Percentiles rank a stretch among this genome's conserved stretches.
Evolutionary conservation across 2,113 vertebrate species (phyloP).

Genomic region (Cricetomys ansorgei): DNA sequence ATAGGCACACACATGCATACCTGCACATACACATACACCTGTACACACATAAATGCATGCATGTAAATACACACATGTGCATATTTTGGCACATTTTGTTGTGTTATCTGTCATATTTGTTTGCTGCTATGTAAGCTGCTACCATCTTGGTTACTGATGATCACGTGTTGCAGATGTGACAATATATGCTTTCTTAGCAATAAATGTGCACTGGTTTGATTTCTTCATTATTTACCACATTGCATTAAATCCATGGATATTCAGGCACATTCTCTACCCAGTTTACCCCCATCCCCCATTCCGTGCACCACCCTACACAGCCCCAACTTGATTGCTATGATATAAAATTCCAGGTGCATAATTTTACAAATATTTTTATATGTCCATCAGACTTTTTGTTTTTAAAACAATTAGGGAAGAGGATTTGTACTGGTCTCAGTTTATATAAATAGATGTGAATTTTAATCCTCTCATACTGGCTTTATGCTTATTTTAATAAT

Average conservation of each 20-base stretch:
- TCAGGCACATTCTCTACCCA: too few relatives aligned
- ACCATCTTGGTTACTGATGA: neutral
- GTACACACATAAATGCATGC: neutral
- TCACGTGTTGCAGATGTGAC: neutral
- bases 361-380: conserved; percentile 8
- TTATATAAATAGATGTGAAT: neutral
- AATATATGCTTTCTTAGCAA: neutral
- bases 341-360: neutral
- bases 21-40: neutral
- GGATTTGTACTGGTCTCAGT: neutral
- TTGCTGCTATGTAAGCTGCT: neutral
- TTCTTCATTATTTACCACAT: neutral
- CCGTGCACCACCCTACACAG: neutral
- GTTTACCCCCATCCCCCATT: too few relatives aligned
- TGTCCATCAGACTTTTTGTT: neutral
- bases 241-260: neutral
- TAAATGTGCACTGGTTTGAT: neutral
- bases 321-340: neutral
- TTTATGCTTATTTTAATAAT: conserved; percentile 7
- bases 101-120: neutral
- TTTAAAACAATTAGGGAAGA: neutral
- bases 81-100: neutral
- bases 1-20: neutral
- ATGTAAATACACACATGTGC: neutral
- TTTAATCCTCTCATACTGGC: neutral